Evolutionary conservation across 64 coral and sea anemone species (phyloP), one percentile per base, ranked within the genome.

Genomic region (Dendrophyllia cribrosa): DNA sequence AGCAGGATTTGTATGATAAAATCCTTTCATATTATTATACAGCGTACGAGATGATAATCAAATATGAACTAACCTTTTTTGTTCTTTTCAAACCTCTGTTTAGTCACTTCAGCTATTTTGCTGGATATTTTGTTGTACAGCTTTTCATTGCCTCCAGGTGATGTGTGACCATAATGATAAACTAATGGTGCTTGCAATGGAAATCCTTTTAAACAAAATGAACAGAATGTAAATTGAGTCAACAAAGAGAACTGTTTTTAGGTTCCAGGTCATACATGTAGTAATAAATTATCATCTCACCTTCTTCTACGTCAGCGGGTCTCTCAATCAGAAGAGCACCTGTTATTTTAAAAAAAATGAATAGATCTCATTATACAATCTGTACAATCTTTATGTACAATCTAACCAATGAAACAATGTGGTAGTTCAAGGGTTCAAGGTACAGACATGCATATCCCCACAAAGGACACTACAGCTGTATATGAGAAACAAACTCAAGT

Each of bases 261-360:
- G 34, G 34, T 34, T 34, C 34, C 34, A 34, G 34, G 34, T 34
- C 34, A 34, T 34, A 34, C 34, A 34, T 34, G 34, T 34, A 34
- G 34, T 34, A 34, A 34, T 34, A 34, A n/a, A n/a, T n/a, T 93
- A 75, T 6, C 7, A 58, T 46, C 34, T 64, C 16, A 84, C 80
- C 80, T 84, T 84, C 80, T 84, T 84, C 97, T 74, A 99, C 96
- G 51, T 99, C 97, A 84, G 97, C 97, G 48, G 97, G 94, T 83
- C 97, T 88, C 78, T 99, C 97, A 84, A 99, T 93, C 22, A 99
- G 85, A 46, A 99, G 70, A 58, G 97, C 97, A 90, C 97, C 97
- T 96, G 65, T 62, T 15, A 63, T 63, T 63, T 63, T 8, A 23
- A 69, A 23, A 5, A 23, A 24, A 17, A 69, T 24, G 66, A 23